Evolutionary conservation across 2,888 invertebrate genomes (phyloP).

Genomic region (Chrysopilus asiliformis): DNA sequence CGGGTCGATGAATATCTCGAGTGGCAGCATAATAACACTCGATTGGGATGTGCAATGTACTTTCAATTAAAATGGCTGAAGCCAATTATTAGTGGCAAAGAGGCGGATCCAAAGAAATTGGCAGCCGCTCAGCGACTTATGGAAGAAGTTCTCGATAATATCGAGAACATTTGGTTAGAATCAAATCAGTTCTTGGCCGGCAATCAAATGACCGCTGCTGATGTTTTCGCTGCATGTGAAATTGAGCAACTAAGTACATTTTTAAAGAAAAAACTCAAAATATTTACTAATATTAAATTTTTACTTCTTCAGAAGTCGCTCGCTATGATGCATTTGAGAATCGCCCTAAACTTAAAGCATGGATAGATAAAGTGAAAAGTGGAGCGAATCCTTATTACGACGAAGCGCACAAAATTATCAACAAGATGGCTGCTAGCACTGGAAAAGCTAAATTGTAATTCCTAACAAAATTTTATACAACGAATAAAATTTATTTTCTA

Average conservation of each 20-base stretch:
- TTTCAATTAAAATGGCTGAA: conserved; percentile 42
- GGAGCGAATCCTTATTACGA: conserved; percentile 45
- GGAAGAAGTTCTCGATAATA: conserved; percentile 42
- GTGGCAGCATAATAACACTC: conserved; percentile 53
- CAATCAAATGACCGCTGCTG: conserved; percentile 51
- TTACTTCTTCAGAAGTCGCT: conserved; percentile 39
- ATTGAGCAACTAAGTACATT: conserved; percentile 60
- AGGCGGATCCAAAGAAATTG: conserved; percentile 34
- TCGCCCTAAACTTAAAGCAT: conserved; percentile 41
- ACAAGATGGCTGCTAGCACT: conserved; percentile 39
- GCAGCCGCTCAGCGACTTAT: conserved; percentile 36
- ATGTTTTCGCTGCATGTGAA: conserved; percentile 62
- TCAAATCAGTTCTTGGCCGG: conserved; percentile 42
- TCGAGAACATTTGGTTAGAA: conserved; percentile 47
- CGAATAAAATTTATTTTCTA: too few relatives aligned
- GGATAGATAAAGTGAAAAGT: conserved; percentile 45
- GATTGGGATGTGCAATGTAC: conserved; percentile 43
- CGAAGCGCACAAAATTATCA: conserved; percentile 42
- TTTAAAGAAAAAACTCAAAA: not conserved
- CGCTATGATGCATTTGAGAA: conserved; percentile 46
- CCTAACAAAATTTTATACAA: too few relatives aligned
- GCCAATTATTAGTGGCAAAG: conserved; percentile 39
- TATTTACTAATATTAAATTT: not conserved
- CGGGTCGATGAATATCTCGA: conserved; percentile 51
- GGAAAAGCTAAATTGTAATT: too few relatives aligned